A percentile compares a stretch with the other conserved stretches of the same genome.
phyloP scores from a whole-genome alignment of 2,888 invertebrate genomes.

The Hecatera dysodea region DNA sequence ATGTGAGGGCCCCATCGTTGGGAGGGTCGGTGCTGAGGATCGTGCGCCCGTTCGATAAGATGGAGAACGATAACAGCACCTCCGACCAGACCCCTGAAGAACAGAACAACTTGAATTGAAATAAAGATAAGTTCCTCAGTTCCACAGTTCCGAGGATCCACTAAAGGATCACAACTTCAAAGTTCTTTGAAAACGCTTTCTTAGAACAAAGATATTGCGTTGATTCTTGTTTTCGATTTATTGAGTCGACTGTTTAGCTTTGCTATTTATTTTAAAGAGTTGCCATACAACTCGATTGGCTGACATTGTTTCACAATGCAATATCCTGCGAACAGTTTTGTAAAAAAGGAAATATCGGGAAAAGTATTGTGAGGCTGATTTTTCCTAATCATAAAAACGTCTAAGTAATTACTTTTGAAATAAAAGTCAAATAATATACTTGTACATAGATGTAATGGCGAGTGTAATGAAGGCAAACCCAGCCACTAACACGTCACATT shows the following conservation, averaged over 20 bases:
- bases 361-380: neutral
- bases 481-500: slow-evolving; percentile 18
- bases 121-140: slow-evolving; percentile 42
- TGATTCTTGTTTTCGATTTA: slow-evolving; percentile 53
- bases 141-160: neutral
- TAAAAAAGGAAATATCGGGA: neutral
- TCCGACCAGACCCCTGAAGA: slow-evolving; percentile 90
- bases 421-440: slow-evolving; percentile 1
- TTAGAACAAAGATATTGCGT: slow-evolving; percentile 41
- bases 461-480: neutral
- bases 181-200: slow-evolving; percentile 26
- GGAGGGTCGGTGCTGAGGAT: slow-evolving; percentile 93
- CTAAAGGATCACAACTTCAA: slow-evolving; percentile 46
- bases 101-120: slow-evolving; percentile 48
- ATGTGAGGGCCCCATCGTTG: slow-evolving; percentile 93
- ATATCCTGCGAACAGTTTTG: slow-evolving; percentile 12
- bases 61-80: slow-evolving; percentile 94
- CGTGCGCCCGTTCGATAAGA: slow-evolving; percentile 93
- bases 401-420: slow-evolving; percentile 3
- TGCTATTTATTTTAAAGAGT: slow-evolving; percentile 37
- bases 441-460: neutral
- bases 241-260: slow-evolving; percentile 27
- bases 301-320: slow-evolving; percentile 38
- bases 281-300: slow-evolving; percentile 35
- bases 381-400: slow-evolving; percentile 13